Base-by-base conservation (phyloP, 2,113 vertebrate species). In the Limnothrissa miodon region DNA sequence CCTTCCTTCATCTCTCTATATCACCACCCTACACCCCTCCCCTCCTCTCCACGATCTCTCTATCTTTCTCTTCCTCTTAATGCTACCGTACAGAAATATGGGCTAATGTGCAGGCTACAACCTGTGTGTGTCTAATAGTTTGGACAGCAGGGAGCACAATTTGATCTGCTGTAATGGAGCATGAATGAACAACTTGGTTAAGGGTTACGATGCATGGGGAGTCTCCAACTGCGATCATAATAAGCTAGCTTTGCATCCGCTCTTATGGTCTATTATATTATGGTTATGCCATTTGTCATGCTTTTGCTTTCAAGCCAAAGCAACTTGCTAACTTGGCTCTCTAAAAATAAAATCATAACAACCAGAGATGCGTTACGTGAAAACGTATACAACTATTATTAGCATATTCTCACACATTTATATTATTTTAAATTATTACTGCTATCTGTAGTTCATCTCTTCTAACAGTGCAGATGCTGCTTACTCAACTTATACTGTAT, bases 21-120 rank as follows among this genome's bases (percentile, higher is more conserved):
- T n/a, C n/a, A n/a, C 85, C 81, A 66, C 53, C n/a, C n/a, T n/a
- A n/a, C n/a, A n/a, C n/a, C 45, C 11, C 62, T 78, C 42, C 23
- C 70, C 53, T 25, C 81, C 25, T 8, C 25, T 29, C 85, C 81
- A 66, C 53, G 19, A n/a, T 79, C 29, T 80, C 42, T 29, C 9
- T 79, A 45, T 39, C 11, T 5, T 39, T 23, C 45, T 51, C 81
- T 59, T 59, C 82, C 45, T n/a, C 39, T 42, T 17, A 33, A 80
- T 53, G 25, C 44, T 51, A 17, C 39, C 21, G 10, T 29, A 21
- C 25, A 82, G 44, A 74, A 74, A 74, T 19, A 39, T 36, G 25
- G 66, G 66, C 25, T 74, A 0, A 1, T 13, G 13, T 39, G 66
- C 59, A 62, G 59, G 25, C 29, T 74, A 13, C 66, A 74, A 36